phyloP scores from a whole-genome alignment of 2,888 invertebrate genomes.

The Lepeophtheirus nordmannii region DNA sequence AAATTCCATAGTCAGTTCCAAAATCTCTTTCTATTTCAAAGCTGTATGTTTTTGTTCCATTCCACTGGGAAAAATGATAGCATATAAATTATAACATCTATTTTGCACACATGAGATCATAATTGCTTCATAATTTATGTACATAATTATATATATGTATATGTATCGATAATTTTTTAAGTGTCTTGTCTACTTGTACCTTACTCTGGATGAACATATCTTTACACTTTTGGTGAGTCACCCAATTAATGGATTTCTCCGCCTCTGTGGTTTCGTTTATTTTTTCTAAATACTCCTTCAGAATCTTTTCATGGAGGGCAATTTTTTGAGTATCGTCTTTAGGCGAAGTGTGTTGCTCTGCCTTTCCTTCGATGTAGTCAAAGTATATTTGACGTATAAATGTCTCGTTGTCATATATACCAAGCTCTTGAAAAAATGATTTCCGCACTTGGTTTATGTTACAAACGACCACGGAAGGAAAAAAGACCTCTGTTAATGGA shows the following conservation, averaged over 20 bases:
- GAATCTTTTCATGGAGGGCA: conserved; percentile 21
- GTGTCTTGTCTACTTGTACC: not conserved
- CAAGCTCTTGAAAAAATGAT: conserved; percentile 19
- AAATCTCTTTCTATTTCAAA: conserved; percentile 24
- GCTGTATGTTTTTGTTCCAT: conserved; percentile 23
- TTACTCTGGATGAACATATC: conserved; percentile 23
- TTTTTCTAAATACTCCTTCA: conserved; percentile 22
- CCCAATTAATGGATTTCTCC: conserved; percentile 20
- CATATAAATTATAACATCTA: no score
- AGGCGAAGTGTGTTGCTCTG: not conserved
- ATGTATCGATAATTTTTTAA: no score
- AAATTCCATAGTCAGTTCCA: conserved; percentile 25
- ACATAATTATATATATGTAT: no score
- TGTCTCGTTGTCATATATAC: conserved; percentile 25
- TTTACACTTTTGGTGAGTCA: conserved; percentile 24
- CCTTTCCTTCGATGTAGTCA: conserved; percentile 24
- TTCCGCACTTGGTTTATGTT: conserved; percentile 25
- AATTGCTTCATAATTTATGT: no score
- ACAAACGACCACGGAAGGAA: conserved; percentile 24
- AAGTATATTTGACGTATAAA: conserved; percentile 24
- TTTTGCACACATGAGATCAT: no score
- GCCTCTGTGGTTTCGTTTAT: conserved; percentile 21
- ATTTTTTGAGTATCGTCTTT: conserved; percentile 10
- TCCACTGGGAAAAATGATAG: conserved; percentile 19
- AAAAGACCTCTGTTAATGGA: conserved; percentile 23